Evolutionary conservation across 2,113 vertebrate species (phyloP).

Genomic region (Xenopus laevis): DNA sequence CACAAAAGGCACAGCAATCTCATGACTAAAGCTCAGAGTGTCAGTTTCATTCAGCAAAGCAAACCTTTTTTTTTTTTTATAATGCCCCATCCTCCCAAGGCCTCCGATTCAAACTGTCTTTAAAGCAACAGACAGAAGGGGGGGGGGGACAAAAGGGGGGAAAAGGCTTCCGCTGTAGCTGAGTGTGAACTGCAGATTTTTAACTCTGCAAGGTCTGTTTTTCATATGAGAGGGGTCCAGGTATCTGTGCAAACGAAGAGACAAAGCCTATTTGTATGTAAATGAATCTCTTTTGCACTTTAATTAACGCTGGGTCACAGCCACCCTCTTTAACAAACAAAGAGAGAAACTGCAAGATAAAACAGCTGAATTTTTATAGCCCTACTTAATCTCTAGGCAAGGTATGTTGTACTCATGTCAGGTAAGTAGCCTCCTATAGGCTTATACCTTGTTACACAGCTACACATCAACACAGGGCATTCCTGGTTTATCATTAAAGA

Average conservation of each 20-base stretch:
- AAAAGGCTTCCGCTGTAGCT: constrained; percentile 62
- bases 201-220: constrained; percentile 64
- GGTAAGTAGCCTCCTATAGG: too few species aligned
- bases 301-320: not conserved
- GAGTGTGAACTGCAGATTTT: constrained; percentile 65
- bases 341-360: too few species aligned
- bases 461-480: too few species aligned
- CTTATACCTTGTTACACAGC: too few species aligned
- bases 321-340: too few species aligned
- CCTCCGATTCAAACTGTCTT: constrained; percentile 60
- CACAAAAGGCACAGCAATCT: not conserved
- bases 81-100: constrained; percentile 50
- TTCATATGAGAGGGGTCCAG: constrained; percentile 50
- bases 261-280: constrained; percentile 10
- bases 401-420: too few species aligned
- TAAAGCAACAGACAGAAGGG: constrained; percentile 47
- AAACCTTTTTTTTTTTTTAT: constrained; percentile 34
- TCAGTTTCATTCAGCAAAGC: constrained; percentile 6
- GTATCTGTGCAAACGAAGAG: constrained; percentile 3
- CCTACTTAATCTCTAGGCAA: too few species aligned
- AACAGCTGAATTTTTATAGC: too few species aligned
- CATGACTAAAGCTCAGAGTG: not conserved
- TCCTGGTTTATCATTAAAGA: too few species aligned
- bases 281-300: not conserved
- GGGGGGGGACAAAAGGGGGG: not conserved